phyloP scores from a whole-genome alignment of 1,140 invertebrate genomes.

The Orchestia grillus region DNA sequence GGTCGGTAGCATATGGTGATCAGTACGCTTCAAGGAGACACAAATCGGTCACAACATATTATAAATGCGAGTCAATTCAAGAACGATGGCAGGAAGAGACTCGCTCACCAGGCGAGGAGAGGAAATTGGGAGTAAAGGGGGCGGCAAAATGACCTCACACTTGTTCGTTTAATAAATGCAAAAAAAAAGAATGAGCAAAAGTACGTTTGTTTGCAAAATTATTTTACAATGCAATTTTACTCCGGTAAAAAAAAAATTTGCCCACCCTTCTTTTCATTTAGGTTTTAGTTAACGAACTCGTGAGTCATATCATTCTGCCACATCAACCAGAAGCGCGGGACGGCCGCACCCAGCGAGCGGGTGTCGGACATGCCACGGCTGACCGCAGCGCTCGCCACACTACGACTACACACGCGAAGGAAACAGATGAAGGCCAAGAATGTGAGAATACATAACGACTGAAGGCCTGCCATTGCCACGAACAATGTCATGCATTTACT shows the following conservation, averaged over 20 bases:
- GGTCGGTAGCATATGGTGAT: not conserved
- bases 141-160: no score
- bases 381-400: not conserved
- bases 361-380: not conserved
- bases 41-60: not conserved
- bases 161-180: no score
- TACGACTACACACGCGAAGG: not conserved
- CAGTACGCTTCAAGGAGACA: not conserved
- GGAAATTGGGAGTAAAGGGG: not conserved
- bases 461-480: not conserved
- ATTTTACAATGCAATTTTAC: no score
- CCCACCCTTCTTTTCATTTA: no score
- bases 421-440: not conserved
- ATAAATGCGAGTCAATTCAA: not conserved
- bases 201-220: no score
- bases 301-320: no score
- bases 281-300: no score
- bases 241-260: no score
- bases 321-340: not conserved
- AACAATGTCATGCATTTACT: not conserved
- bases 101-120: not conserved
- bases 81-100: not conserved
- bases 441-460: not conserved
- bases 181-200: no score
- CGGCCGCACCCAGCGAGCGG: not conserved